Conservation (phyloP, 2,888 invertebrate species). For the Dryococelus australis region DNA sequence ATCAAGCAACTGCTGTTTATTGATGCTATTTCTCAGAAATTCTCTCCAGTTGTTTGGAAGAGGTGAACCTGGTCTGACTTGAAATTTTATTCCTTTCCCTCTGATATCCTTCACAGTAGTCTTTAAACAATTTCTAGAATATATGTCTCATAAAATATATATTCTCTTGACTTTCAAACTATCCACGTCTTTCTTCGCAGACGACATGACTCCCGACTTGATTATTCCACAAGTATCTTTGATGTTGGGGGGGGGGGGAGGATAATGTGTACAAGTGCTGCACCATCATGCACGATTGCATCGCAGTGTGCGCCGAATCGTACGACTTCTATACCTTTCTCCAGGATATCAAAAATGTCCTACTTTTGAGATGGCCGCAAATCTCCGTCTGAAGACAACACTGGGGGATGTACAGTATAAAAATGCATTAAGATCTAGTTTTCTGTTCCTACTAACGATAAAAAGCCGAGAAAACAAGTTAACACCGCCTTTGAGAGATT, state of each 20-base stretch:
- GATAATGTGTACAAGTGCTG: not conserved
- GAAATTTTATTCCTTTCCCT: not conserved
- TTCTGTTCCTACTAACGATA: no score
- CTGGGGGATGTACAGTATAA: no score
- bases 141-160: not conserved
- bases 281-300: not conserved
- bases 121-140: not conserved
- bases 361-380: not conserved
- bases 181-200: not conserved
- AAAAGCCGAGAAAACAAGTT: no score
- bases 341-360: not conserved
- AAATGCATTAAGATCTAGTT: no score
- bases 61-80: not conserved
- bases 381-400: no score
- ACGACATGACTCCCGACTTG: not conserved
- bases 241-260: not conserved
- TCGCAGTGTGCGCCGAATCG: not conserved
- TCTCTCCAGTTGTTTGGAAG: not conserved
- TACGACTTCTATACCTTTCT: not conserved
- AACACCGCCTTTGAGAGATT: no score
- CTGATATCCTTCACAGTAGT: not conserved
- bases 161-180: not conserved
- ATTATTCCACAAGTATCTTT: not conserved
- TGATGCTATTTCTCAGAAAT: not conserved
- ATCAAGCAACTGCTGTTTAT: not conserved